A percentile compares a stretch with the other conserved stretches of the same genome.
phyloP scores from a whole-genome alignment of 2,797 vertebrate genomes.

The Phaenicophaeus curvirostris region DNA sequence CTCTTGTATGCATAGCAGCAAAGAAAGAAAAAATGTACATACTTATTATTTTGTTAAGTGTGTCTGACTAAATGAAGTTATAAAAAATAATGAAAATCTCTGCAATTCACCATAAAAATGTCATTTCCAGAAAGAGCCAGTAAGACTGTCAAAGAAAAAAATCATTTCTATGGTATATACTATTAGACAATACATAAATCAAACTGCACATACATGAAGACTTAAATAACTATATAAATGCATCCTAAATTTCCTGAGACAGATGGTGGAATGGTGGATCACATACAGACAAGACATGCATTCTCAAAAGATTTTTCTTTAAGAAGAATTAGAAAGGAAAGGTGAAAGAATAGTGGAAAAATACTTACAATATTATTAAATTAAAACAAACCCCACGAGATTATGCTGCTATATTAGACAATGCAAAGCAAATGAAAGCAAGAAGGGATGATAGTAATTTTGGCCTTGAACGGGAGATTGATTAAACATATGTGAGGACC shows the following conservation, averaged over 20 bases:
- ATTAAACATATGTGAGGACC: background rate
- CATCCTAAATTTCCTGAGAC: slow-evolving; percentile 55
- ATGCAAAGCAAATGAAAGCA: background rate
- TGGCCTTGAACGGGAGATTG: background rate
- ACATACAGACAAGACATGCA: slow-evolving; percentile 40
- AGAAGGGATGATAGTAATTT: background rate
- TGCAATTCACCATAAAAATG: slow-evolving; percentile 45
- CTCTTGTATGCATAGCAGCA: background rate
- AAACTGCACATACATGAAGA: slow-evolving; percentile 54
- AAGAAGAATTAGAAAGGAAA: slow-evolving; percentile 36
- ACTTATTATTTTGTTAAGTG: slow-evolving; percentile 35
- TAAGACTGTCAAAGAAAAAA: slow-evolving; percentile 65
- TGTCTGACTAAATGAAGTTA: slow-evolving; percentile 7
- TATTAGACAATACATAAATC: slow-evolving; percentile 64
- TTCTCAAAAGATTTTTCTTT: slow-evolving; percentile 51
- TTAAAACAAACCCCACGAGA: slow-evolving; percentile 1
- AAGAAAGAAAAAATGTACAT: background rate
- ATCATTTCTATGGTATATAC: slow-evolving; percentile 36
- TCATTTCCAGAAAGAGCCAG: slow-evolving; percentile 56
- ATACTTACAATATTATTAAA: slow-evolving; percentile 34
- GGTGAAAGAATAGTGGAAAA: slow-evolving; percentile 34
- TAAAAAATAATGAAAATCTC: slow-evolving; percentile 27
- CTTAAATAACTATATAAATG: slow-evolving; percentile 65
- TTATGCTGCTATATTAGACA: background rate
- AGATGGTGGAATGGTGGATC: slow-evolving; percentile 53